Base-by-base conservation (phyloP, 1,140 invertebrate genomes). In the Lysiphlebus fabarum region DNA sequence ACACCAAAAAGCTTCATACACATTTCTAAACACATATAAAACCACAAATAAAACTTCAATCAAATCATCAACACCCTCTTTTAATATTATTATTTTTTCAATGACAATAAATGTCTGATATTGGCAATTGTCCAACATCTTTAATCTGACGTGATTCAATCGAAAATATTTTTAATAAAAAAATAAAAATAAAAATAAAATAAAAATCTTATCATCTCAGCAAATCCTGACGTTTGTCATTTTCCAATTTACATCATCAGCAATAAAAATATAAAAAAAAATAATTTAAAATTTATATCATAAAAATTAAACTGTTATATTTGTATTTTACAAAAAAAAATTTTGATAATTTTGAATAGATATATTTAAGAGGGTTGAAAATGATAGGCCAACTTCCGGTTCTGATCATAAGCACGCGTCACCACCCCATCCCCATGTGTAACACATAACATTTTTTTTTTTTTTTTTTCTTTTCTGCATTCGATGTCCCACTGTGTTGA, bases 401-500 rank as follows among this genome's bases (percentile, higher is more conserved):
- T 65, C 70, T 65, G 68, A 67, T 73, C 70, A 74, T 75, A 72
- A 70, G 63, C 70, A 70, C 70, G 69, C 72, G 72, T 74, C 69
- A 68, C 67, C n/a, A n/a, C n/a, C n/a, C n/a, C n/a, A n/a, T n/a
- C n/a, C 69, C 68, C 65, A 26, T 17, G 61, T 69, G 75, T 73
- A 72, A 74, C 64, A 68, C 63, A 70, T 74, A 77, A 74, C 74
- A 73, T 70, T 71, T 69, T 73, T 73, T 75, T 75, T 72, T 72
- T 70, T 70, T 70, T 65, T 71, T 69, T 73, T 73, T 75, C 74
- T 72, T 72, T 70, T 70, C 70, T 65, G 66, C 56, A 50, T 37
- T 41, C 17, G 12, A 56, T n/a, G 49, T 45, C 58, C 67, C 50
- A 75, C 73, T 72, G 73, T 66, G 61, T 64, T 36, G 59, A 65